phyloP scores from a whole-genome alignment of 2,113 vertebrate genomes.

The Quiscalus mexicanus region DNA sequence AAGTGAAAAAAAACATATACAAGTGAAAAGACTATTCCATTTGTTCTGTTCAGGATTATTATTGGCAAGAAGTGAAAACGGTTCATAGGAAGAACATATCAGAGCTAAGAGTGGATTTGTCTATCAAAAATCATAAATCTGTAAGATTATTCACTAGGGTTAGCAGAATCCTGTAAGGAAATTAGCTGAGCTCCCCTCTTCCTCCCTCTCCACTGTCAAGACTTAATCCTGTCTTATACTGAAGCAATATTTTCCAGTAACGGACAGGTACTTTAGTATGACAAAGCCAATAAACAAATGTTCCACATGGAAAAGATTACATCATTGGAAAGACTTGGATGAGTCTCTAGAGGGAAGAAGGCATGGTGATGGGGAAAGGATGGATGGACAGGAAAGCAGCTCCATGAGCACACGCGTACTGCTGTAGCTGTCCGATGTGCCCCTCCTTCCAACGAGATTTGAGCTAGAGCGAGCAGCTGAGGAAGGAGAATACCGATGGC shows the following conservation, averaged over 20 bases:
- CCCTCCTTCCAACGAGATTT: background rate
- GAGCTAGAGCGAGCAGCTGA: too few relatives aligned
- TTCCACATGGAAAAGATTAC: background rate
- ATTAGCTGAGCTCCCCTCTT: background rate
- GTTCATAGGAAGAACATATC: background rate
- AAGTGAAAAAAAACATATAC: background rate
- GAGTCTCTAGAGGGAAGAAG: background rate
- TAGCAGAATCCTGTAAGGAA: background rate
- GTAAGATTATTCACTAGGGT: background rate
- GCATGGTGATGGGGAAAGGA: too few relatives aligned
- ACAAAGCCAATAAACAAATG: background rate
- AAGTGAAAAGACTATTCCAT: background rate
- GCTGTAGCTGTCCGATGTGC: rapidly evolving
- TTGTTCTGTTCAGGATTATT: background rate
- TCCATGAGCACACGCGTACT: rapidly evolving
- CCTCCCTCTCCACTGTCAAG: rapidly evolving
- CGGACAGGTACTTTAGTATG: background rate
- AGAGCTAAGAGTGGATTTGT: background rate
- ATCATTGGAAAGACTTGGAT: rapidly evolving
- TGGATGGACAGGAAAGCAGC: background rate
- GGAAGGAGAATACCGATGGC: background rate
- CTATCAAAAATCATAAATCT: background rate
- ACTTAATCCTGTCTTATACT: background rate
- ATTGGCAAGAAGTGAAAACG: background rate
- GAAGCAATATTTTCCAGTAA: background rate